Conservation (phyloP, 2,797 vertebrate species). For the Gymnoscopelus braueri region DNA sequence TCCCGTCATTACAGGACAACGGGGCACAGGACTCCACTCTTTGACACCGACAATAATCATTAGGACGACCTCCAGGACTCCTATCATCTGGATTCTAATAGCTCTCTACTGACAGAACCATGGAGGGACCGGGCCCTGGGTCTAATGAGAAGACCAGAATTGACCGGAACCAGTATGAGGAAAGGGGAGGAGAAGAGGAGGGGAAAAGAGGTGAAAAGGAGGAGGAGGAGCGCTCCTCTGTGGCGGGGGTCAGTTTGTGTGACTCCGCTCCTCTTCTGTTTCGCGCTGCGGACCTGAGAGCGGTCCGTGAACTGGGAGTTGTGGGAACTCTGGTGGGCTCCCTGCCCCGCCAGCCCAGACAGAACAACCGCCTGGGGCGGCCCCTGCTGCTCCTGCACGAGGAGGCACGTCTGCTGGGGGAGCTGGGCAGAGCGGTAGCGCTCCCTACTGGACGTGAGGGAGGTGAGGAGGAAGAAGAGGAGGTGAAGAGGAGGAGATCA, state of each 20-base stretch:
- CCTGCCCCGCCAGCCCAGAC: constrained; percentile 85
- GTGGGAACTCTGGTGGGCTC: constrained; percentile 85
- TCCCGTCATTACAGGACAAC: too few species aligned
- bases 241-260: constrained; percentile 55
- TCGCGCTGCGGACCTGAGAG: constrained; percentile 76
- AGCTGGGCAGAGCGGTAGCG: constrained; percentile 51
- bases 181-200: background rate
- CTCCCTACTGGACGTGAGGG: background rate
- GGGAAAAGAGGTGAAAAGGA: background rate
- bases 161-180: too few species aligned
- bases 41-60: too few species aligned
- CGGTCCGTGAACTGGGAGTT: constrained; percentile 70
- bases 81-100: too few species aligned
- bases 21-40: too few species aligned
- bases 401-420: constrained; percentile 80
- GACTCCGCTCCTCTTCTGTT: constrained; percentile 80
- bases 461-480: constrained; percentile 17
- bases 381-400: constrained; percentile 86
- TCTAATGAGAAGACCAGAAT: background rate
- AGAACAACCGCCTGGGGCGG: constrained; percentile 86
- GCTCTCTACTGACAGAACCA: too few species aligned
- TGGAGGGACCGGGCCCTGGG: background rate
- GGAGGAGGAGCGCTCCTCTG: constrained; percentile 2
- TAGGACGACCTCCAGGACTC: too few species aligned
- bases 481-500: constrained; percentile 17